Evolutionary conservation across 2,888 invertebrate genomes (phyloP).

Genomic region (Hoplodrina blanda): DNA sequence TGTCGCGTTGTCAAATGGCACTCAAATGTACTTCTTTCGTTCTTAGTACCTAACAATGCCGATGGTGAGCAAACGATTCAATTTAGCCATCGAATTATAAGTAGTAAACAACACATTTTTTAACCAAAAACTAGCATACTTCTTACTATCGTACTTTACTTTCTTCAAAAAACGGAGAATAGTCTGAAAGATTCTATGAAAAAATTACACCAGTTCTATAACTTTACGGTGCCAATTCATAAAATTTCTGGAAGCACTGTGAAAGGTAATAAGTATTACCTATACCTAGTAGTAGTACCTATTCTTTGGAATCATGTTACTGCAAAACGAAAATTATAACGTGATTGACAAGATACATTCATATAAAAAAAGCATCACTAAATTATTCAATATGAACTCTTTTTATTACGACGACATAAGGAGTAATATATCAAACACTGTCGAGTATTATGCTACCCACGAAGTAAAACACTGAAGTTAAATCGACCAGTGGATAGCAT

Average conservation of each 20-base stretch:
- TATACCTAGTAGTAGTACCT: too few species aligned
- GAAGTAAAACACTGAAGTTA: slow-evolving; percentile 39
- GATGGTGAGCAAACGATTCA: slow-evolving; percentile 34
- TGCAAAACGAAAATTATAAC: slow-evolving; percentile 23
- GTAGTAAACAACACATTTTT: slow-evolving; percentile 27
- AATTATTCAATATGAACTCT: slow-evolving; percentile 23
- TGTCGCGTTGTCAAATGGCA: slow-evolving; percentile 81
- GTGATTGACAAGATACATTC: slow-evolving; percentile 17
- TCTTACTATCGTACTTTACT: slow-evolving; percentile 7
- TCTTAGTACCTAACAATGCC: slow-evolving; percentile 58
- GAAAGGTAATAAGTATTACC: slow-evolving; percentile 29
- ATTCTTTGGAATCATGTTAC: slow-evolving; percentile 44
- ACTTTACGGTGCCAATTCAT: slow-evolving; percentile 6
- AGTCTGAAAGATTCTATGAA: neutral
- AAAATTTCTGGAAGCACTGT: slow-evolving; percentile 28
- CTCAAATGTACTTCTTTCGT: slow-evolving; percentile 80
- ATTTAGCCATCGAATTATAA: slow-evolving; percentile 31
- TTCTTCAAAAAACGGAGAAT: slow-evolving; percentile 9
- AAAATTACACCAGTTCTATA: neutral
- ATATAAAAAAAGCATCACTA: slow-evolving; percentile 32
- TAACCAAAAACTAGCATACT: slow-evolving; percentile 3
- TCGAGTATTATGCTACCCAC: slow-evolving; percentile 61
- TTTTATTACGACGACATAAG: slow-evolving; percentile 21
- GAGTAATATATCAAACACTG: slow-evolving; percentile 17
- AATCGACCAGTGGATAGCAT: slow-evolving; percentile 62